These are phyloP conservation scores for Hyles euphorbiae DNA, from an alignment of 1,140 invertebrate genomes.

Conservation along the genomic window DNA sequence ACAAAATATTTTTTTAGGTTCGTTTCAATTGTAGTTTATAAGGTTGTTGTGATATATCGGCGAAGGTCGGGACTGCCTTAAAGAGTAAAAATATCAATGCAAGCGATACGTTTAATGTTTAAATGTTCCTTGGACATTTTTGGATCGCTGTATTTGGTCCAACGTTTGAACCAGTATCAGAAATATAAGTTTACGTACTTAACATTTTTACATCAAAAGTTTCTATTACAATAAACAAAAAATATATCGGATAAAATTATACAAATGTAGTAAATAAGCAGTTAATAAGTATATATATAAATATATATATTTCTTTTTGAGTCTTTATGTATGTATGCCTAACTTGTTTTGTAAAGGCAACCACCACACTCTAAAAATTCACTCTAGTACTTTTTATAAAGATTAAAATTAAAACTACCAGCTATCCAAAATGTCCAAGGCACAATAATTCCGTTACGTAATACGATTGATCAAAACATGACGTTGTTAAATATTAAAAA, in stretches of 20 bases:
- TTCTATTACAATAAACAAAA: too few species aligned
- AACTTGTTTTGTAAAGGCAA: background rate
- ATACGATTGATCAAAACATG: conserved; percentile 41
- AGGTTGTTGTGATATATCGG: conserved; percentile 50
- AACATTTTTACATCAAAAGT: too few species aligned
- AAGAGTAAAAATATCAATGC: conserved; percentile 41
- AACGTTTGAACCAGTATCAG: too few species aligned
- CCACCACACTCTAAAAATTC: background rate
- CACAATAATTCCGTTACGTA: conserved; percentile 24
- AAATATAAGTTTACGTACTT: too few species aligned
- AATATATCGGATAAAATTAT: too few species aligned
- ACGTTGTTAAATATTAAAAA: conserved; percentile 36
- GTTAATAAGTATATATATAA: conserved; percentile 3
- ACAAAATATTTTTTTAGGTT: conserved; percentile 41
- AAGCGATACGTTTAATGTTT: conserved; percentile 18
- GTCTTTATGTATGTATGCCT: too few species aligned
- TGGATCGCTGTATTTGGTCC: too few species aligned
- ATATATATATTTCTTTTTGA: conserved; percentile 26
- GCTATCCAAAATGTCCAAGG: background rate
- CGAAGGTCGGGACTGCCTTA: conserved; percentile 37
- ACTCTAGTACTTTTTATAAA: background rate
- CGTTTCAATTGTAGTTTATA: conserved; percentile 37
- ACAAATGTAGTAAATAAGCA: conserved; percentile 4
- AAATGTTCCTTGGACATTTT: too few species aligned
- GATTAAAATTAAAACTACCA: background rate